Evolutionary conservation across 2,113 vertebrate species (phyloP).

Genomic region (Brachyistius frenatus): DNA sequence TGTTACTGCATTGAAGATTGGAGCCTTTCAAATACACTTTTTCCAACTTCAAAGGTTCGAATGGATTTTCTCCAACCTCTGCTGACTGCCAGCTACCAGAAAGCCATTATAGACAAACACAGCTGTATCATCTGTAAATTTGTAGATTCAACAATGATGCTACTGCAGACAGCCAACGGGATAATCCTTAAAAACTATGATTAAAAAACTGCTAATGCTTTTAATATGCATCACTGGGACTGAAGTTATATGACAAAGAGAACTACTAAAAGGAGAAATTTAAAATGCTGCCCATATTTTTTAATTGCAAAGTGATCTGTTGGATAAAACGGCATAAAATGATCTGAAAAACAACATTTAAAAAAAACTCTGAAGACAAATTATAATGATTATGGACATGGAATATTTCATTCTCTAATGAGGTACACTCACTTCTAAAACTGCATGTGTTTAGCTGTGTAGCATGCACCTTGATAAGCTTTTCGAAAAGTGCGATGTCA

Average conservation of each 20-base stretch:
- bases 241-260: background rate
- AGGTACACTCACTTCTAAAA: background rate
- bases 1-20: too few relatives aligned
- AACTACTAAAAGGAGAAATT: too few relatives aligned
- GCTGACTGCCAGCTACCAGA: background rate
- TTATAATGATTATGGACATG: background rate
- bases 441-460: conserved; percentile 1
- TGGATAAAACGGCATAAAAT: background rate
- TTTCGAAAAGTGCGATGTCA: conserved; percentile 37
- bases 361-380: background rate
- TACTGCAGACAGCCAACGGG: background rate
- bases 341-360: too few relatives aligned
- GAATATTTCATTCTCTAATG: background rate
- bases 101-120: background rate
- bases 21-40: too few relatives aligned
- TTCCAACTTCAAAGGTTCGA: background rate
- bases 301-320: too few relatives aligned
- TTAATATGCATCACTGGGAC: background rate
- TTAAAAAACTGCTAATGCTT: background rate
- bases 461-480: conserved; percentile 14
- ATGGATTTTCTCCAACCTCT: background rate
- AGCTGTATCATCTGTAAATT: conserved; percentile 2
- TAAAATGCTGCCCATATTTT: too few relatives aligned
- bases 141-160: background rate
- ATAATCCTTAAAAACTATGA: background rate